Percentiles rank a stretch among this genome's conserved stretches.
phyloP scores from a whole-genome alignment of 1,140 invertebrate species.

The Trichonephila inaurata region DNA sequence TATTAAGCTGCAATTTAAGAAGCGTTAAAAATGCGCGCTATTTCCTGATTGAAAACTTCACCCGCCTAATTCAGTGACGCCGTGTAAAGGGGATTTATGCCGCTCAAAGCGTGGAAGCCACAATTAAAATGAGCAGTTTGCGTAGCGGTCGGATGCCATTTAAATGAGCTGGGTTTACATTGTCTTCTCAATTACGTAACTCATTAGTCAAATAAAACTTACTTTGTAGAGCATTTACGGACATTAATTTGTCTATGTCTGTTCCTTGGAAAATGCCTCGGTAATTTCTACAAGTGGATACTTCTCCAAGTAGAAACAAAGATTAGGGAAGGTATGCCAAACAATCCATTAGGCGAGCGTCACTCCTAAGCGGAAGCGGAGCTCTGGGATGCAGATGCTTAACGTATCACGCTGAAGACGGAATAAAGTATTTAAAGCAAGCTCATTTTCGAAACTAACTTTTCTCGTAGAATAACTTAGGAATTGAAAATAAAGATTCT shows the following conservation, averaged over 20 bases:
- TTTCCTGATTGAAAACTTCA: constrained; percentile 74
- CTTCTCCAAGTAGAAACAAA: constrained; percentile 68
- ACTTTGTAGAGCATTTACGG: constrained; percentile 70
- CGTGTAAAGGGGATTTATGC: constrained; percentile 40
- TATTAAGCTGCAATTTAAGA: constrained; percentile 74
- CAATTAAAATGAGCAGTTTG: constrained; percentile 75
- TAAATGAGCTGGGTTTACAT: constrained; percentile 73
- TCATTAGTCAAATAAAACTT: constrained; percentile 76
- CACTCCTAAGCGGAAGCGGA: constrained; percentile 29
- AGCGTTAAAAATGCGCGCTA: constrained; percentile 73
- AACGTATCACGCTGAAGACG: constrained; percentile 56
- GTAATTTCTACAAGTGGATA: constrained; percentile 74
- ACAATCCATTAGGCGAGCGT: constrained; percentile 69
- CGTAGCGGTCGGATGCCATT: constrained; percentile 63
- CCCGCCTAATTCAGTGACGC: constrained; percentile 50
- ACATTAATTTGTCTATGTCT: constrained; percentile 77
- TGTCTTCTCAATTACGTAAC: constrained; percentile 75
- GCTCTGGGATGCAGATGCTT: constrained; percentile 62
- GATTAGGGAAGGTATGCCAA: constrained; percentile 73
- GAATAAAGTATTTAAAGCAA: constrained; percentile 65
- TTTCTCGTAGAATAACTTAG: constrained; percentile 31
- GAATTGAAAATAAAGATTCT: constrained; percentile 40
- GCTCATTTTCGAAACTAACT: constrained; percentile 45
- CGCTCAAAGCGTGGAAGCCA: constrained; percentile 26
- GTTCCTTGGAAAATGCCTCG: constrained; percentile 66